Evolutionary conservation across 2,888 invertebrate species (phyloP).

Genomic region (Dryadula phaetusa): DNA sequence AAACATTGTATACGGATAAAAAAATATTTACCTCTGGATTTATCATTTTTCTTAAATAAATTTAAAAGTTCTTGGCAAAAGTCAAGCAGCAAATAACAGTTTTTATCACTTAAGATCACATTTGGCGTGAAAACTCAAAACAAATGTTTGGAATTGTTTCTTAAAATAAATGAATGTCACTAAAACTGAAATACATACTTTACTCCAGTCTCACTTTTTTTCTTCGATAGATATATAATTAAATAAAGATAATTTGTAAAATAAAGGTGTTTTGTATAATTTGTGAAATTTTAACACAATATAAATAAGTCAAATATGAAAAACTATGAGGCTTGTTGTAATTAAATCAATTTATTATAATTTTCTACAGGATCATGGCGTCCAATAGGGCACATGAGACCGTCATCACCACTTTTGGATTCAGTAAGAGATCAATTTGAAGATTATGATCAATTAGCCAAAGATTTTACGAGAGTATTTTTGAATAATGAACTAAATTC

Average conservation of each 20-base stretch:
- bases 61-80: constrained; percentile 17
- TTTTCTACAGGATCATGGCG: constrained; percentile 91
- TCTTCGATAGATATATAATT: background rate
- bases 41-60: background rate
- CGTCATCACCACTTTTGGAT: constrained; percentile 95
- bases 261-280: background rate
- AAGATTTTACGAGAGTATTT: constrained; percentile 95
- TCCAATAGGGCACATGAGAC: constrained; percentile 96
- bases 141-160: constrained; percentile 6
- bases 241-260: too few relatives aligned
- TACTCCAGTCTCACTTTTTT: background rate
- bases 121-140: constrained; percentile 20
- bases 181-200: constrained; percentile 14
- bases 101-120: constrained; percentile 9
- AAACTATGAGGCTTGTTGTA: background rate
- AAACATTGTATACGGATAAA: background rate
- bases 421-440: constrained; percentile 97
- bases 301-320: background rate
- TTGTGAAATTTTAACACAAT: background rate
- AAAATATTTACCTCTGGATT: background rate
- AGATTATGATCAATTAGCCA: constrained; percentile 96
- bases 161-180: constrained; percentile 22
- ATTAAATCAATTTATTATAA: background rate
- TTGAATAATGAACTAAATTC: constrained; percentile 92
- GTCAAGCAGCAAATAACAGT: background rate